These are phyloP conservation scores for Calliopum simillimum DNA, from an alignment of 2,888 invertebrate genomes.

Conservation along the genomic window DNA sequence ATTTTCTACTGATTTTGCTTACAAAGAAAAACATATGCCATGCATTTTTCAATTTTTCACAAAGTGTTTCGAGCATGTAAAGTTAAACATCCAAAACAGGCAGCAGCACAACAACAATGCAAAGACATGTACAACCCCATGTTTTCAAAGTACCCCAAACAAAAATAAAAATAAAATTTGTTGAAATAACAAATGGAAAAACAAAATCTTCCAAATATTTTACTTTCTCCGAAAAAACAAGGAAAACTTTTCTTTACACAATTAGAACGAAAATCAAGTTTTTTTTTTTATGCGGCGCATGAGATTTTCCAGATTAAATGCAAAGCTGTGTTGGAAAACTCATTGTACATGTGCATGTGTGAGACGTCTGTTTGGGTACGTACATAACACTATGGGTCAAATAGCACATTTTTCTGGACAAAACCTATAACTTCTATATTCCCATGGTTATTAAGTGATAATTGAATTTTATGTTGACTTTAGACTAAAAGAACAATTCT, in stretches of 20 bases:
- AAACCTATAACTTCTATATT: too few relatives aligned
- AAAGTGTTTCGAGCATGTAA: too few relatives aligned
- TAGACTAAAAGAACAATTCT: too few relatives aligned
- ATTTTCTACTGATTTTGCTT: not conserved
- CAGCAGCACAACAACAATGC: too few relatives aligned
- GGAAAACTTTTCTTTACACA: conserved; percentile 16
- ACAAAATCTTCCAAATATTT: conserved; percentile 12
- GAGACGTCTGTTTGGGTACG: not conserved
- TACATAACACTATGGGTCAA: too few relatives aligned
- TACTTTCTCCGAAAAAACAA: conserved; percentile 2
- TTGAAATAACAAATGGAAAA: not conserved
- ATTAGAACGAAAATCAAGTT: conserved; percentile 19
- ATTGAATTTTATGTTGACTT: too few relatives aligned
- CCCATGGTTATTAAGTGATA: too few relatives aligned
- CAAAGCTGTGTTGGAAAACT: conserved; percentile 4
- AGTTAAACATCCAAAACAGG: too few relatives aligned
- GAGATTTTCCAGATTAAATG: conserved; percentile 22
- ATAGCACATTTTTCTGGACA: too few relatives aligned
- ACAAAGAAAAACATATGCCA: not conserved
- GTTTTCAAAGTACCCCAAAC: not conserved
- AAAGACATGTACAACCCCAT: not conserved
- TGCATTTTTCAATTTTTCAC: too few relatives aligned
- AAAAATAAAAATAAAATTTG: not conserved
- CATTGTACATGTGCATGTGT: not conserved
- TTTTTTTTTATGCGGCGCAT: not conserved